Base-by-base conservation (phyloP, 2,797 vertebrate species). In the Muraenolepis orangiensis region DNA sequence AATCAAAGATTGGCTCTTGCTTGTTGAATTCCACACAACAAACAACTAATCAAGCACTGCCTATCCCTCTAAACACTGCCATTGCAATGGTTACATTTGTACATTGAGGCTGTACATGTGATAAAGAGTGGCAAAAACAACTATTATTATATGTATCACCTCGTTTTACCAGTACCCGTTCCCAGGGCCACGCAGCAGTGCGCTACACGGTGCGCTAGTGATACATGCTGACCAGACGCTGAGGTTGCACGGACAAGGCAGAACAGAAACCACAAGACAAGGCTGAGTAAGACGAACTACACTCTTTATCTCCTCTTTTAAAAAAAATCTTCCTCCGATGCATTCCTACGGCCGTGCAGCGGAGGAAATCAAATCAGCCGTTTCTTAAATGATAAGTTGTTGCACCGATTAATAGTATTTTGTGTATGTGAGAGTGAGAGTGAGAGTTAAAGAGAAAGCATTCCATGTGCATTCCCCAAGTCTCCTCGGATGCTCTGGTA, bases 231-330 rank as follows among this genome's bases (percentile, higher is more conserved):
- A 26, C 23, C 28, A 80, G 74, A 80, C 76, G 90, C 88, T 91
- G 90, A 92, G 81, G 76, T 87, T 87, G 90, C 89, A 88, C 68
- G 81, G 57, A 72, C 14, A 0, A 82, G 76, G 73, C 79, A 89
- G 84, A 90, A 89, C 73, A 82, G 87, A 89, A 91, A 90, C 85
- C 81, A 86, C 74, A 8, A 30, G 76, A 72, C 23, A 70, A 78
- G 64, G 64, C 74, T 61, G 61, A 77, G 42, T 26, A 30, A 79
- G 46, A 78, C 36, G 12, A 20, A 26, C 66, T 38, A n/a, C 7
- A 12, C 28, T 3, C 20, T 57, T 57, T 8, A 57, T 2, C 57
- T 64, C 57, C n/a, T 23, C 57, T 26, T 64, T 12, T 2, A 64
- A 64, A 18, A 16, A n/a, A 11, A 7, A 2, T 13, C 40, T 66